These are phyloP conservation scores for Epinotia ramella DNA, from an alignment of 2,888 invertebrate genomes.

Conservation along the genomic window DNA sequence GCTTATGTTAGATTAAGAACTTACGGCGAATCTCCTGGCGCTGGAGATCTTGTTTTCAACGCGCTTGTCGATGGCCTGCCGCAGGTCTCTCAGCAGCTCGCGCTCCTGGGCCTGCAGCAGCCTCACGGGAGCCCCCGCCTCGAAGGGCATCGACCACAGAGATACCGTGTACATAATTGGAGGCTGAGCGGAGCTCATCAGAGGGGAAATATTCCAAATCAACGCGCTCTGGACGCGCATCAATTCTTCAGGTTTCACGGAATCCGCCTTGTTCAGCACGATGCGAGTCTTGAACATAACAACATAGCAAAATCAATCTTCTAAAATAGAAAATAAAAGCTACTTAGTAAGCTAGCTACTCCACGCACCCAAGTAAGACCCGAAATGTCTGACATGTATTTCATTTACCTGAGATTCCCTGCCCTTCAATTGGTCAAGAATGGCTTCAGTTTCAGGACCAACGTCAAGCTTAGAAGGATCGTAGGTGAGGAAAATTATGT, in stretches of 20 bases:
- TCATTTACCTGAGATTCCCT: conserved; percentile 92
- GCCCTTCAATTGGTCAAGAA: conserved; percentile 97
- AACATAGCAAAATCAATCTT: not conserved
- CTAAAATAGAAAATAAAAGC: not conserved
- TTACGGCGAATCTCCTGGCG: conserved; percentile 97
- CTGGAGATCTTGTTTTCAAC: conserved; percentile 98
- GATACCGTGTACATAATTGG: conserved; percentile 96
- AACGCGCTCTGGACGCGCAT: conserved; percentile 97
- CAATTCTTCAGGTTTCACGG: conserved; percentile 95
- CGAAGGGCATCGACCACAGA: conserved; percentile 94
- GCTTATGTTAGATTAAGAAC: conserved; percentile 58
- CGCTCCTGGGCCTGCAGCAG: conserved; percentile 95
- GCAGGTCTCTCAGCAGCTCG: conserved; percentile 93
- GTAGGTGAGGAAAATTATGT: conserved; percentile 97
- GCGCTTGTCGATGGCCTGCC: conserved; percentile 93
- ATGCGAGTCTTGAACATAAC: conserved; percentile 90
- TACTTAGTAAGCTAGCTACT: not conserved
- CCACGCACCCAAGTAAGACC: not conserved
- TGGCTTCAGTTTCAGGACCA: conserved; percentile 97
- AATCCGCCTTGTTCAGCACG: conserved; percentile 97
- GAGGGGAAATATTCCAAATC: conserved; percentile 98
- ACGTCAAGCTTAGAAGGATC: conserved; percentile 98
- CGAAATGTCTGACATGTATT: conserved; percentile 23
- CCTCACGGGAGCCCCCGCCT: conserved; percentile 91
- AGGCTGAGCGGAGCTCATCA: conserved; percentile 97